Evolutionary conservation across 2,113 vertebrate species (phyloP).

Genomic region (Mustelus asterias): DNA sequence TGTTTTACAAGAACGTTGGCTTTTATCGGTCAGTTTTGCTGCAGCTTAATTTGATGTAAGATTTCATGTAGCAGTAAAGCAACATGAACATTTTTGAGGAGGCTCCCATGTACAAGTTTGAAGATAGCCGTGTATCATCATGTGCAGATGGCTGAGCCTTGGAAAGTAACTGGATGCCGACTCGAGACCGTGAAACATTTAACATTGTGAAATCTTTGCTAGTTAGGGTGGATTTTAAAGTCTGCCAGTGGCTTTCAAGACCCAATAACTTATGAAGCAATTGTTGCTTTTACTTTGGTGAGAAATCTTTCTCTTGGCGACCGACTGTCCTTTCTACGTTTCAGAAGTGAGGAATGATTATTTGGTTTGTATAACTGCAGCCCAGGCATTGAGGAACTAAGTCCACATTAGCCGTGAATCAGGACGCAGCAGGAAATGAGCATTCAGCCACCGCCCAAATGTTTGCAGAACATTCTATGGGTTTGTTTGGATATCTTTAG

Average conservation of each 20-base stretch:
- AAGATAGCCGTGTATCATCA: not conserved
- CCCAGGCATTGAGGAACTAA: not conserved
- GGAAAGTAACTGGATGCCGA: not conserved
- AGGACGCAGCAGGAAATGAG: not conserved
- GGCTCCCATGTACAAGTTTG: not conserved
- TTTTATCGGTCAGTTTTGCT: not conserved
- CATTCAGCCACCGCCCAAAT: slow-evolving; percentile 18
- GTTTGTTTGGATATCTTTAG: slow-evolving; percentile 33
- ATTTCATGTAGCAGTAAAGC: not conserved
- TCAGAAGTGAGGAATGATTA: not conserved
- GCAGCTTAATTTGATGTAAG: not conserved
- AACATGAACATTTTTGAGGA: not conserved
- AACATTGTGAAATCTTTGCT: not conserved
- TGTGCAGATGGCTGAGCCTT: not conserved
- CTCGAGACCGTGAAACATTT: not conserved
- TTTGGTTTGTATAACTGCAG: not conserved
- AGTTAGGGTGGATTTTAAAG: not conserved
- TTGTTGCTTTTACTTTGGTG: not conserved
- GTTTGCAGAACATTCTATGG: slow-evolving; percentile 24
- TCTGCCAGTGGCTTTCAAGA: not conserved
- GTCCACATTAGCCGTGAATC: not conserved
- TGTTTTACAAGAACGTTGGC: not conserved
- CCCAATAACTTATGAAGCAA: not conserved
- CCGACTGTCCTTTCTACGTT: not conserved
- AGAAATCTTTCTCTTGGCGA: not conserved